Evolutionary conservation across 2,888 invertebrate species (phyloP).

Genomic region (Agrotis ipsilon): DNA sequence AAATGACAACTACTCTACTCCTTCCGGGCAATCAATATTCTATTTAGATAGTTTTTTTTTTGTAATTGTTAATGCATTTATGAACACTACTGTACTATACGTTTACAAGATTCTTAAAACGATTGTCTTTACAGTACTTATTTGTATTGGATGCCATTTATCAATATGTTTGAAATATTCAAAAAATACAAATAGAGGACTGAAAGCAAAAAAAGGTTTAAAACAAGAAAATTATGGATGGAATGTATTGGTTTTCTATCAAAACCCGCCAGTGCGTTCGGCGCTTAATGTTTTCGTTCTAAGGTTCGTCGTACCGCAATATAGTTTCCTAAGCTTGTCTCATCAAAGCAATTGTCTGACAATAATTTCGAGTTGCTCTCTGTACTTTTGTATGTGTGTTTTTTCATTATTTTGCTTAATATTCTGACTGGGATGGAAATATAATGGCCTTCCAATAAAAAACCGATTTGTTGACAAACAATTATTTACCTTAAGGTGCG

Average conservation of each 20-base stretch:
- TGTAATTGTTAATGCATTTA: too few relatives aligned
- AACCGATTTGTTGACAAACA: not conserved
- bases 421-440: slow-evolving; percentile 43
- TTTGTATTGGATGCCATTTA: too few relatives aligned
- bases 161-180: too few relatives aligned
- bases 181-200: too few relatives aligned
- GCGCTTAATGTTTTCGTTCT: slow-evolving; percentile 61
- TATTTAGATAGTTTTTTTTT: too few relatives aligned
- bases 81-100: too few relatives aligned
- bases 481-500: not conserved
- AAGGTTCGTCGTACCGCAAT: slow-evolving; percentile 46
- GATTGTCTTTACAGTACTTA: too few relatives aligned
- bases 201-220: too few relatives aligned
- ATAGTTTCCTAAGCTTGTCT: slow-evolving; percentile 62
- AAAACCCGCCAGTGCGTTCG: slow-evolving; percentile 17
- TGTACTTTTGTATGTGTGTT: slow-evolving; percentile 40
- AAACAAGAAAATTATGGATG: not conserved
- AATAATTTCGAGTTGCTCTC: slow-evolving; percentile 79
- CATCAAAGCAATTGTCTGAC: slow-evolving; percentile 82
- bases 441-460: not conserved
- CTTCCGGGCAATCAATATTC: too few relatives aligned
- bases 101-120: too few relatives aligned
- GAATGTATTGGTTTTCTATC: not conserved
- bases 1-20: too few relatives aligned
- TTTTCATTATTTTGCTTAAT: slow-evolving; percentile 43